phyloP scores from a whole-genome alignment of 2,888 invertebrate species.

The Pristionchus entomophagus region DNA sequence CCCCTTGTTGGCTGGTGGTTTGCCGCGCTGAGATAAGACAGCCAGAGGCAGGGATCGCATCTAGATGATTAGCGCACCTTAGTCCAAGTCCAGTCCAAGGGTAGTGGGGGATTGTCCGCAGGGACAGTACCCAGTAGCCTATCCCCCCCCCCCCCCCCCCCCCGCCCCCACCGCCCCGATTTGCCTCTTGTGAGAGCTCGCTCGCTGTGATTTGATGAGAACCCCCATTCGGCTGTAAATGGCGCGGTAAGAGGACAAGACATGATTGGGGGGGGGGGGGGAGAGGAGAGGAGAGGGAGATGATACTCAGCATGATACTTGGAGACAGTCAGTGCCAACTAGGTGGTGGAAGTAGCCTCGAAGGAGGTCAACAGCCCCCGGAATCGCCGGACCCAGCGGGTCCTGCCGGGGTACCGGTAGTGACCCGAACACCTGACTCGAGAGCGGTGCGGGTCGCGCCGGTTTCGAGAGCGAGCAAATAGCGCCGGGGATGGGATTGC shows the following conservation, averaged over 20 bases:
- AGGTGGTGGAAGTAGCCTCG: not conserved
- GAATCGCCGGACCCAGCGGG: not conserved
- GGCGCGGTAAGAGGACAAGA: slow-evolving; percentile 42
- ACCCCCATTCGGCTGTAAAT: slow-evolving; percentile 43
- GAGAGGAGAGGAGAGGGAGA: not conserved
- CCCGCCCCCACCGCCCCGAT: no score
- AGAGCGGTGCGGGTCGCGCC: not conserved
- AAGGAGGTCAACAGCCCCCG: not conserved
- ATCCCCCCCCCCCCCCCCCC: not conserved
- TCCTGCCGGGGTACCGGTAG: not conserved
- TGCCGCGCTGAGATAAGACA: slow-evolving; percentile 18
- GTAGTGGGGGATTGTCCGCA: not conserved
- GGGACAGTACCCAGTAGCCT: slow-evolving; percentile 31
- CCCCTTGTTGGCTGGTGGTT: not conserved
- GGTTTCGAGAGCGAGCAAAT: slow-evolving; percentile 18
- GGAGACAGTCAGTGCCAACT: slow-evolving; percentile 41
- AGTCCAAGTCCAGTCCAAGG: no score
- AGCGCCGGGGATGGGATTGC: not conserved
- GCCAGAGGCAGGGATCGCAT: not conserved
- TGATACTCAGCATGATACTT: not conserved
- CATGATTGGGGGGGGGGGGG: slow-evolving; percentile 5
- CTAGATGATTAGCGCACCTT: not conserved
- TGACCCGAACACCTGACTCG: slow-evolving; percentile 33
- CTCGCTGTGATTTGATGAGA: slow-evolving; percentile 36
- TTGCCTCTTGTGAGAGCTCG: no score